Evolutionary conservation across 2,888 invertebrate species (phyloP), one percentile per base, ranked within the genome.

Genomic region (Ceriagrion tenellum): DNA sequence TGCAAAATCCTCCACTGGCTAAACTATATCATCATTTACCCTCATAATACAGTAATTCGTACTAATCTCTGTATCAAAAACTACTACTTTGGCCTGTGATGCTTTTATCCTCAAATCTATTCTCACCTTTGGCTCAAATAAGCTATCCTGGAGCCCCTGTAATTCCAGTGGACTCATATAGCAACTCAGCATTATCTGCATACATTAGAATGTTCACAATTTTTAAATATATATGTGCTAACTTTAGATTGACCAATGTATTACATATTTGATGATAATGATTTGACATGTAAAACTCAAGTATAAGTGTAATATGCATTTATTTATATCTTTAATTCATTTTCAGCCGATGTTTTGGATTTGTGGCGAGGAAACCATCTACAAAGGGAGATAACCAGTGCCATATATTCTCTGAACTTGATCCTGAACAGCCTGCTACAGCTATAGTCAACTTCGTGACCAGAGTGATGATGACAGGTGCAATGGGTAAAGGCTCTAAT

Each of bases 341-440:
- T 97, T 97, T 8, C 97, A 99, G 99, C 96, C 98, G 99, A 96
- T 98, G 99, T 96, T 99, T 99, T 97, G 99, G 99, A 95, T 99
- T 99, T 97, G 99, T 99, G 96, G 99, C 99, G 55, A 98, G 98
- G 96, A 98, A 99, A 97, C 98, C 98, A 89, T 98, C 98, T 96
- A 59, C 55, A 56, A 98, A 98, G 96, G 98, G 98, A 93, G 99
- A 99, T 97, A 99, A 99, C 97, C 99, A 99, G 97, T 99, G 99
- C 97, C 99, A 99, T 97, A 98, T 99, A 96, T 99, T 99, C 97
- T 99, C 99, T 47, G 99, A 99, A 97, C 97, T 99, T 95, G 99
- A 99, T 96, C 98, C 99, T 0, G 99, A 99, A 96, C 98, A 98
- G 96, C 99, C 99, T n/a, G 99, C 99, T 55, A 98, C 98, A 88